Evolutionary conservation across 2,888 invertebrate genomes (phyloP), one percentile per base, ranked within the genome.

Genomic region (Catocala nupta): DNA sequence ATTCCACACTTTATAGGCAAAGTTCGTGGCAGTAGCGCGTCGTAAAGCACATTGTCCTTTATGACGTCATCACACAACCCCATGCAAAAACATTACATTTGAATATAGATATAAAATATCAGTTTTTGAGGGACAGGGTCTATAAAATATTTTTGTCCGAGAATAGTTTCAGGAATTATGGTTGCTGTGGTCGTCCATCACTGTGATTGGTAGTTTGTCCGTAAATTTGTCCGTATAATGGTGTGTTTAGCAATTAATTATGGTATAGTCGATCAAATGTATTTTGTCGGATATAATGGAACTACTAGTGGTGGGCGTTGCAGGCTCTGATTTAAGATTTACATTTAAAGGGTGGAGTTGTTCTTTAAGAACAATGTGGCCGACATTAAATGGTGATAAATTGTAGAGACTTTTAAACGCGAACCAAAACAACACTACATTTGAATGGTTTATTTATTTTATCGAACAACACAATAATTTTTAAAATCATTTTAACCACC

Each of bases 31-130:
- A 59, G 66, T 49, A 69, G 56, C 5, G 51, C 36, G 57, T 75
- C 78, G 65, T 75, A 72, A 70, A 78, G 67, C 53, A 70, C 73
- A 69, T 69, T 68, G 73, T 70, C 76, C 70, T 78, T 78, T 78
- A 77, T 75, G 36, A 65, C 63, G 49, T 63, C 75, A 75, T 75
- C 68, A 65, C 54, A 16, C 55, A 63, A 68, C 57, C 68, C 61
- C 63, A 62, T 64, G 56, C 52, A 68, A 75, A 73, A 60, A 59
- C 68, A 63, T 77, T 59, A 64, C 65, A 64, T 75, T 65, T 65
- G 66, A 75, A 78, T 76, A 63, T 51, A 68, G 47, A 71, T 59
- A 59, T 63, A 57, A 63, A 62, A 52, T 65, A 60, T 68, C 52
- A 25, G 69, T 65, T 68, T 59, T 65, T 56, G 43, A 66, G 55